Evolutionary conservation across 2,113 vertebrate genomes (phyloP).

Genomic region (Cromileptes altivelis): DNA sequence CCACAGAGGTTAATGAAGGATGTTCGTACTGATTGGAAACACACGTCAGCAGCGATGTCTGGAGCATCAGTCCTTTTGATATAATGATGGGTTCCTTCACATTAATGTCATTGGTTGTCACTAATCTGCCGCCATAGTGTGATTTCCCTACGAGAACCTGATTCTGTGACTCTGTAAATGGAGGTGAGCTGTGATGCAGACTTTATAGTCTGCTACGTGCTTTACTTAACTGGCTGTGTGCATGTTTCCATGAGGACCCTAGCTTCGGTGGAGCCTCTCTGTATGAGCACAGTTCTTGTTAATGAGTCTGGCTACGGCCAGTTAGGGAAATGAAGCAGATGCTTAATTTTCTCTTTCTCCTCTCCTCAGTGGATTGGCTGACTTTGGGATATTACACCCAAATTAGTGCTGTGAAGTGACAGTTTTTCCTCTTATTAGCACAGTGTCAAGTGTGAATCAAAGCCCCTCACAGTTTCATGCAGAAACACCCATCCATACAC

Average conservation of each 20-base stretch:
- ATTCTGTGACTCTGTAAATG: conserved; percentile 42
- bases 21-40: conserved; percentile 46
- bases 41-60: conserved; percentile 26
- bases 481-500: conserved; percentile 23
- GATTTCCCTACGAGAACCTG: conserved; percentile 42
- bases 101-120: conserved; percentile 38
- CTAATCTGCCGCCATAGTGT: conserved; percentile 33
- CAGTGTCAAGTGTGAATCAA: conserved; percentile 62
- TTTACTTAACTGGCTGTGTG: conserved; percentile 45
- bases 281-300: conserved; percentile 71
- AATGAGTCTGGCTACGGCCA: conserved; percentile 76
- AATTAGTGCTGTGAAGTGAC: conserved; percentile 67
- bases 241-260: conserved; percentile 46
- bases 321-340: conserved; percentile 81
- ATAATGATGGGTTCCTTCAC: conserved; percentile 26
- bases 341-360: conserved; percentile 79
- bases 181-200: conserved; percentile 48
- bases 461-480: conserved; percentile 12
- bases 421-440: conserved; percentile 66
- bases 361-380: conserved; percentile 74
- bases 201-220: conserved; percentile 38
- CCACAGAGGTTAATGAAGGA: conserved; percentile 69
- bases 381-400: conserved; percentile 76
- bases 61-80: conserved; percentile 14
- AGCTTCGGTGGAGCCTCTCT: conserved; percentile 52